Evolutionary conservation across 2,888 invertebrate genomes (phyloP), one percentile per base, ranked within the genome.

Genomic region (Crossocerus cetratus): DNA sequence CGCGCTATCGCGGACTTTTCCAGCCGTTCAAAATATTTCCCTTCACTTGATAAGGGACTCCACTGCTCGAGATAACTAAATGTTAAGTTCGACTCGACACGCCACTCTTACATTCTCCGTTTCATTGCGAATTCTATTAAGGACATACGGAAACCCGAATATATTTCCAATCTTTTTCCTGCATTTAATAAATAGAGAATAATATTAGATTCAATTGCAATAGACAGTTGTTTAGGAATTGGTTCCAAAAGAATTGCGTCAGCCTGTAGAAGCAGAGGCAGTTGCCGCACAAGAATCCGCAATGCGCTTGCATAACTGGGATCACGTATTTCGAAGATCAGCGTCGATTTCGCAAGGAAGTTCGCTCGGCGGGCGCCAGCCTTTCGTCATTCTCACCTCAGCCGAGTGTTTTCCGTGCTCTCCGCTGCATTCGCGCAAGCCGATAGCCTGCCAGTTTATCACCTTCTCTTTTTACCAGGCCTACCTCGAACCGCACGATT

Each of bases 1-100:
- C 32, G 42, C 60, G 66, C 66, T 71, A 77, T 73, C 71, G 53
- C 23, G 57, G n/a, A 73, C 49, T 76, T 72, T 66, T 71, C 67
- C 62, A 42, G 32, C 59, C 18, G 67, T 53, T 43, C 67, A 60
- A 73, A 69, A 70, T 72, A 62, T 66, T 75, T 64, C 72, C 49
- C 61, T 58, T 44, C 16, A 43, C 43, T 8, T 67, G 67, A 61
- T 70, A 67, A 64, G 44, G 20, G 49, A 22, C 13, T 23, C 20
- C 8, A 56, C 66, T 23, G 8, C 32, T 32, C 32, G 11, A 49
- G 54, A 23, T 45, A n/a, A 44, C 21, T 5, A 13, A 11, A 53
- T n/a, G 13, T 14, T n/a, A 22, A 23, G 18, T 5, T 11, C 11
- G 8, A 5, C 23, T 8, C 43, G 21, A 14, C 43, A 0, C 49